Percentiles rank a stretch among this genome's conserved stretches.
Conservation (phyloP, 2,113 vertebrate genomes). For the Anarrhichthys ocellatus region DNA sequence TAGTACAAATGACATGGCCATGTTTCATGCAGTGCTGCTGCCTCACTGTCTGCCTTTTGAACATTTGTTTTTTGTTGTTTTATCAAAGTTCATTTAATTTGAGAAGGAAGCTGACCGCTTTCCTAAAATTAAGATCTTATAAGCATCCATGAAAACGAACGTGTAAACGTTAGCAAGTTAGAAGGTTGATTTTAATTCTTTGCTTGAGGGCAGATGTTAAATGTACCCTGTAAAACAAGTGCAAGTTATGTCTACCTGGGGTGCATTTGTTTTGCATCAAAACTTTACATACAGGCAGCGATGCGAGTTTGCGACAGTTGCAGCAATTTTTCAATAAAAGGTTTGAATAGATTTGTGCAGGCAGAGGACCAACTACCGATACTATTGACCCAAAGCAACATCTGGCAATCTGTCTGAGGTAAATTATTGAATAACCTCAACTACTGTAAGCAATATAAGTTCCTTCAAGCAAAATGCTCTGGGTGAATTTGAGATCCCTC, state of each 20-base stretch:
- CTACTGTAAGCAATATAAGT: no score
- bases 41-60: constrained; percentile 15
- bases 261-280: not conserved
- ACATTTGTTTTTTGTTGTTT: constrained; percentile 2
- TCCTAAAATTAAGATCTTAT: not conserved
- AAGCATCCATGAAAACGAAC: constrained; percentile 2
- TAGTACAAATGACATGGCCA: constrained; percentile 7
- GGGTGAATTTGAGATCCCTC: no score
- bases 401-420: no score
- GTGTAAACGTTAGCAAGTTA: not conserved
- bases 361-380: no score
- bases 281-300: not conserved
- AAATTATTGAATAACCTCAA: no score
- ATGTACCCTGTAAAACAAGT: not conserved
- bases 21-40: constrained; percentile 19
- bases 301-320: not conserved
- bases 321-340: no score
- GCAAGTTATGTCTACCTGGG: not conserved
- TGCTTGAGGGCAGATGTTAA: not conserved
- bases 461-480: no score
- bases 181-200: not conserved
- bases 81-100: constrained; percentile 16
- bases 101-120: constrained; percentile 3
- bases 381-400: no score
- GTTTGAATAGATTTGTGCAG: no score